Percentiles rank a stretch among this genome's conserved stretches.
Evolutionary conservation across 2,797 vertebrate species (phyloP).

Genomic region (Pantherophis alleghaniensis): DNA sequence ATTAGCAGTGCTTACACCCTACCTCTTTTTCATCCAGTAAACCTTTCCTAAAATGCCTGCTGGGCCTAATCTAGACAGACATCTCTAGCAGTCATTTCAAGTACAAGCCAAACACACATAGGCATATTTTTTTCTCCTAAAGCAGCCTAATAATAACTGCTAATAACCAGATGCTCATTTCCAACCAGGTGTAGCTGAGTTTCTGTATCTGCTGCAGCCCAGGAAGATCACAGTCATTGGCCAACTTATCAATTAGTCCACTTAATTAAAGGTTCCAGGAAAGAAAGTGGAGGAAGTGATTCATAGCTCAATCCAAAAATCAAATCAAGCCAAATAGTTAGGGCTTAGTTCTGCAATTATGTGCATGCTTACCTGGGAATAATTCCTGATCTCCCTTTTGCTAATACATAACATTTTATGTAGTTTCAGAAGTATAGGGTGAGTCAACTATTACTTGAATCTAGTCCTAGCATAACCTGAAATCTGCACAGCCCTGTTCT

Average conservation of each 20-base stretch:
- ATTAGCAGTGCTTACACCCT: neutral
- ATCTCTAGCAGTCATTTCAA: neutral
- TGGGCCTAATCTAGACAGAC: neutral
- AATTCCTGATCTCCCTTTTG: neutral
- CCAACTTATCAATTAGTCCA: neutral
- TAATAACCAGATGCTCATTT: neutral
- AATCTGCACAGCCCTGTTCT: neutral
- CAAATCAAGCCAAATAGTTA: too few relatives aligned
- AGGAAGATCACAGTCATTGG: neutral
- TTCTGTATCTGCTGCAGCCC: neutral
- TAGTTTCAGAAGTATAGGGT: neutral
- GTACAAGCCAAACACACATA: neutral
- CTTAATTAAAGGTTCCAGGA: neutral
- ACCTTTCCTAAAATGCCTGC: neutral
- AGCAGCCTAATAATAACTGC: too few relatives aligned
- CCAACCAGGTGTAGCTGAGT: neutral
- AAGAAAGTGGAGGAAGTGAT: neutral
- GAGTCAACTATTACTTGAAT: neutral
- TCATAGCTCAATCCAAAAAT: neutral
- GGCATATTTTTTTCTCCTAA: neutral
- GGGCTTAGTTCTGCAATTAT: neutral
- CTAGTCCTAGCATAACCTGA: neutral
- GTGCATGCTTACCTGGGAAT: neutral
- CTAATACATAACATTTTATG: neutral
- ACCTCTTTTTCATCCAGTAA: neutral